Evolutionary conservation across 1,140 invertebrate species (phyloP).

Genomic region (Medauroidea extradentata): DNA sequence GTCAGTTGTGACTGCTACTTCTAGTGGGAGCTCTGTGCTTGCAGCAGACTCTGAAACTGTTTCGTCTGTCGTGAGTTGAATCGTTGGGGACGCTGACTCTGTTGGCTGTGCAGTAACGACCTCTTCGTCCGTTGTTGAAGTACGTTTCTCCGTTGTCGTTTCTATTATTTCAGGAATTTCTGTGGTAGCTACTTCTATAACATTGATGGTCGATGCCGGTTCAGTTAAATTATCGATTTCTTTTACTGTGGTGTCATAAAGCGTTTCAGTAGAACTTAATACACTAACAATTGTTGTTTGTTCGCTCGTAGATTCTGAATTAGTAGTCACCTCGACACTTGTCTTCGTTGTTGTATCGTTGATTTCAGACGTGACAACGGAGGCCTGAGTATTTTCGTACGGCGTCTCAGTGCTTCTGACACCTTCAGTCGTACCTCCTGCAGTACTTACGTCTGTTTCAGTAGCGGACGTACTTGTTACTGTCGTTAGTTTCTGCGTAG

Average conservation of each 20-base stretch:
- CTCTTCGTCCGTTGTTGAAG: not conserved
- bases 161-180: not conserved
- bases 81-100: not conserved
- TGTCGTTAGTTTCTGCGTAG: no score
- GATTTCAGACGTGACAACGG: not conserved
- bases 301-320: not conserved
- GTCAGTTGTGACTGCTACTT: no score
- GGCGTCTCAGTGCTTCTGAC: not conserved
- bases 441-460: no score
- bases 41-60: slow-evolving; percentile 4
- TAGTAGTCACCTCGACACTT: not conserved
- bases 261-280: not conserved
- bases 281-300: not conserved
- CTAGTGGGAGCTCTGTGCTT: not conserved
- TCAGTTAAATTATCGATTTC: not conserved
- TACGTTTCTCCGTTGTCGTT: slow-evolving; percentile 1
- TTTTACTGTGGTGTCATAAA: slow-evolving; percentile 17
- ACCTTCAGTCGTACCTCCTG: no score
- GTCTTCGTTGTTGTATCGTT: not conserved
- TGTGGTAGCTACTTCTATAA: not conserved
- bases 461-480: no score
- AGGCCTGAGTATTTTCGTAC: no score
- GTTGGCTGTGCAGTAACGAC: not conserved
- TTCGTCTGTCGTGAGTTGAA: slow-evolving; percentile 5
- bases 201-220: not conserved